These are phyloP conservation scores for Littorina saxatilis DNA, from an alignment of 1,140 invertebrate species.

Conservation along the genomic window DNA sequence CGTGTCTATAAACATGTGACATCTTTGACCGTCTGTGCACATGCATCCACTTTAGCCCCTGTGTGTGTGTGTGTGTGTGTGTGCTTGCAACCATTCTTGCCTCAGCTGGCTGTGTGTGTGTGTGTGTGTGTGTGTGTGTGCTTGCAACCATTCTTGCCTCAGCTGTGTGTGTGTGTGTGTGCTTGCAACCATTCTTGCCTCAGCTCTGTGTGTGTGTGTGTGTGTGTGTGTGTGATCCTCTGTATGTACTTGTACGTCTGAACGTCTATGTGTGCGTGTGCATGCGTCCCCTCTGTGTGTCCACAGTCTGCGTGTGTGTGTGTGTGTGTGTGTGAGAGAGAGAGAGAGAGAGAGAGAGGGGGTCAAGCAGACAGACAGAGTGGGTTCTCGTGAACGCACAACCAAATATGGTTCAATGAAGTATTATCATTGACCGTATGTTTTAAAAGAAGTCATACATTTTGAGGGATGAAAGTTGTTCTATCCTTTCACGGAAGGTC, in stretches of 20 bases:
- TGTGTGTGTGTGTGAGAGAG: not conserved
- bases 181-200: not conserved
- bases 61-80: not conserved
- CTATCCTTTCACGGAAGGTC: not conserved
- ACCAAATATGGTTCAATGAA: not conserved
- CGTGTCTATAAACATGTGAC: no score
- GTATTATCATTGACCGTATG: not conserved
- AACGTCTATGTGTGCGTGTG: not conserved
- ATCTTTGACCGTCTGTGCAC: no score
- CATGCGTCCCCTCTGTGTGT: not conserved
- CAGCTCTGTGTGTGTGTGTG: not conserved
- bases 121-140: no score
- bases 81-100: not conserved
- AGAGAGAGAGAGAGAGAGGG: not conserved
- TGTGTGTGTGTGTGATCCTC: conserved; percentile 17
- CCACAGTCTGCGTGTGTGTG: not conserved
- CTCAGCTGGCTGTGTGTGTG: not conserved
- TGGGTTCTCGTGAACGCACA: not conserved
- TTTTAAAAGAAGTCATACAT: not conserved
- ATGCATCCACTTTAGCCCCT: not conserved
- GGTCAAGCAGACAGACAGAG: not conserved
- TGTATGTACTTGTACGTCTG: not conserved
- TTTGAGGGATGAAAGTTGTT: not conserved
- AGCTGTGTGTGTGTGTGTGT: not conserved
- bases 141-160: no score